Conservation (phyloP, 2,888 invertebrate species). For the Hirtodrosophila alboralis region DNA sequence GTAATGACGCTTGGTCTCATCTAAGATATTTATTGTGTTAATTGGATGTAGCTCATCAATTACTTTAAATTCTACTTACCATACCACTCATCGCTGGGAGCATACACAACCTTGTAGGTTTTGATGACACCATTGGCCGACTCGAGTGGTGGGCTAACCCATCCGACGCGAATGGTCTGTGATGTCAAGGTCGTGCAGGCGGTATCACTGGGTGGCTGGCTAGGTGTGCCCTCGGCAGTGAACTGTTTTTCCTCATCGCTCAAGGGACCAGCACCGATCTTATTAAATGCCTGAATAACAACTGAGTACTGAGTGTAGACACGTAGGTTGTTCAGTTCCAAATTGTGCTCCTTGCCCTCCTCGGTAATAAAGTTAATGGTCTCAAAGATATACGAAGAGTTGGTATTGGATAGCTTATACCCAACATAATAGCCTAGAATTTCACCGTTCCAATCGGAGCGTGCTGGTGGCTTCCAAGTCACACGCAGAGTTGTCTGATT, state of each 20-base stretch:
- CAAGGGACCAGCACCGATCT: slow-evolving; percentile 95
- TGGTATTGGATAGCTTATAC: slow-evolving; percentile 92
- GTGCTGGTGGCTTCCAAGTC: slow-evolving; percentile 95
- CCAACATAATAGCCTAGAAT: slow-evolving; percentile 96
- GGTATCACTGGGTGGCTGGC: slow-evolving; percentile 95
- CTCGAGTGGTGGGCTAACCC: slow-evolving; percentile 96
- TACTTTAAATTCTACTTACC: slow-evolving; percentile 86
- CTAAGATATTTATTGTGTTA: slow-evolving; percentile 82
- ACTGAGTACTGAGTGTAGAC: slow-evolving; percentile 98
- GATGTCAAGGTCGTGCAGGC: slow-evolving; percentile 96
- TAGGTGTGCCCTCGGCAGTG: slow-evolving; percentile 97
- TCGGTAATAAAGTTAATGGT: slow-evolving; percentile 96
- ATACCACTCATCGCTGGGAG: slow-evolving; percentile 96
- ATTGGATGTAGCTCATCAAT: fast-evolving
- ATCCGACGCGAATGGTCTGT: slow-evolving; percentile 96
- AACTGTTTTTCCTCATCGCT: slow-evolving; percentile 95
- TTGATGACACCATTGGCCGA: slow-evolving; percentile 97
- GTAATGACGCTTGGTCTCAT: slow-evolving; percentile 95
- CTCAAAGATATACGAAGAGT: slow-evolving; percentile 94
- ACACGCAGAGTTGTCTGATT: slow-evolving; percentile 94
- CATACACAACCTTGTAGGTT: slow-evolving; percentile 97
- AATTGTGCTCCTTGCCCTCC: slow-evolving; percentile 94
- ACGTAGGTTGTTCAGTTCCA: slow-evolving; percentile 92
- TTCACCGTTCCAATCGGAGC: slow-evolving; percentile 96
- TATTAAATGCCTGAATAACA: slow-evolving; percentile 97